Evolutionary conservation across 2,797 vertebrate species (phyloP), one percentile per base, ranked within the genome.

Genomic region (Falco naumanni): DNA sequence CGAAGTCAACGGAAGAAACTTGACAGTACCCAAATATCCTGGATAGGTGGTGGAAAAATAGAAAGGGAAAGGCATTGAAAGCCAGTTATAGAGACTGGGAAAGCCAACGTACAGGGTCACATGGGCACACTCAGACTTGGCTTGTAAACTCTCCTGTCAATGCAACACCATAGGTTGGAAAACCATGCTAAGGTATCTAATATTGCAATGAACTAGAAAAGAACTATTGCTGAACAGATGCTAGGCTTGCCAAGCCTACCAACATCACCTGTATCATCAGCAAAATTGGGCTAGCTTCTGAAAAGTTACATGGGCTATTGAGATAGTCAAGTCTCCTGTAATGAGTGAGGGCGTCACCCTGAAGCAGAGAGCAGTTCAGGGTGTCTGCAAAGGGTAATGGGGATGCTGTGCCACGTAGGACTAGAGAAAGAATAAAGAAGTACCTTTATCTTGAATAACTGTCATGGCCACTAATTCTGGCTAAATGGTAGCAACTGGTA

Each of bases 231-330:
- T 60, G 51, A 68, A 39, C 8, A 69, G 43, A 43, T 39, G 22
- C 24, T 64, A 28, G 20, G 31, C 50, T 69, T 75, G 50, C 21
- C 41, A 61, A 68, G 19, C 31, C 41, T 64, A 57, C 4, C 2
- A 51, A 69, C 13, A 53, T 88, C 6, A 37, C 15, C 13, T 37
- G 15, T 75, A 56, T 71, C 33, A 69, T n/a, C 41, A 45, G 72
- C 2, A 79, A 60, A 88, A 54, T 25, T 5, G 5, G 8, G 25
- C 20, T 47, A 37, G 17, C 16, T 85, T 91, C 80, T 80, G 71
- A 45, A 53, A 76, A 69, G 33, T 51, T 59, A 4, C 12, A 22
- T 0, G 1, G 4, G 2, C 5, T 48, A 6, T 0, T 29, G 64
- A 70, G 59, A 77, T 22, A 41, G 20, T 26, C 13, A 25, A 57